Evolutionary conservation across 35 echinoderm and acorn worm species (phyloP).

Genomic region (Diadema setosum): DNA sequence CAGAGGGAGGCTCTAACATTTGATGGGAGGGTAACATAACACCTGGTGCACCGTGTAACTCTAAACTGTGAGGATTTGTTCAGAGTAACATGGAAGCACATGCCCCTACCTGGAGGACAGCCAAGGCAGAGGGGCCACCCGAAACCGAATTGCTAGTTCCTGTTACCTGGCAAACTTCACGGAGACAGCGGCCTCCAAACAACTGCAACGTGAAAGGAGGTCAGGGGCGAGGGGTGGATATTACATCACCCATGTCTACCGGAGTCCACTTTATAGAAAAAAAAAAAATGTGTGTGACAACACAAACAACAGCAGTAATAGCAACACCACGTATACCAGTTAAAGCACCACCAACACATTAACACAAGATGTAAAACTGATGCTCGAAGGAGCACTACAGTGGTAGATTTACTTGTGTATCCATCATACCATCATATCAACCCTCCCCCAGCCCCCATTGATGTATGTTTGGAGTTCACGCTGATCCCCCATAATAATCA

Average conservation of each 20-base stretch:
- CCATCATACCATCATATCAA: no score
- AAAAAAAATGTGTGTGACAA: neutral
- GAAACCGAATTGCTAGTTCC: neutral
- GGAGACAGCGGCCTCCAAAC: neutral
- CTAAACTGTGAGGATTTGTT: neutral
- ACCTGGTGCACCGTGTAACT: neutral
- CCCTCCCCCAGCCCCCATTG: no score
- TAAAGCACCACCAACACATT: no score
- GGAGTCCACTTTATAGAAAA: neutral
- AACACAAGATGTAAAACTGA: no score
- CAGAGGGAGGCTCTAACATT: neutral
- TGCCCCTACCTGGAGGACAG: neutral
- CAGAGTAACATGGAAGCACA: neutral
- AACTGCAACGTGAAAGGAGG: neutral
- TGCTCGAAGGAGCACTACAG: no score
- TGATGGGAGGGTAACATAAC: neutral
- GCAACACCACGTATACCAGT: neutral
- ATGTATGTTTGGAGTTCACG: no score
- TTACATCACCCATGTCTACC: neutral
- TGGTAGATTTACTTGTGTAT: no score
- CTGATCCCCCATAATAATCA: no score
- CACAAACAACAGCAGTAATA: neutral
- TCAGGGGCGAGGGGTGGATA: neutral
- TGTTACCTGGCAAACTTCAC: neutral
- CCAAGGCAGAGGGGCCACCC: no score